These are phyloP conservation scores for Cebidichthys violaceus DNA, from an alignment of 2,113 vertebrate species.

Conservation along the genomic window DNA sequence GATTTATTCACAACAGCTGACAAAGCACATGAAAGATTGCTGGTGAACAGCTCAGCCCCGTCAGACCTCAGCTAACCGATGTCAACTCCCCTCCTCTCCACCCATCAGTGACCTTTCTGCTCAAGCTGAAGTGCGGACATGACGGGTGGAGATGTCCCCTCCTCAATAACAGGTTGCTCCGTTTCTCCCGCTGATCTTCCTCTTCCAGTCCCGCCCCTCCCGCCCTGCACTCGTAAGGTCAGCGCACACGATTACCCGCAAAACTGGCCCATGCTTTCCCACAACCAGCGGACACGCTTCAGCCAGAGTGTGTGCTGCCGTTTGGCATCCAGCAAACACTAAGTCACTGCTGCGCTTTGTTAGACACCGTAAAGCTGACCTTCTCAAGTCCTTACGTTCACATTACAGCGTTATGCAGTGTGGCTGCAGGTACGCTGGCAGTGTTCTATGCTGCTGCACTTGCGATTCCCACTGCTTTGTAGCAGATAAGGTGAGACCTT, in stretches of 20 bases:
- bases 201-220: constrained; percentile 54
- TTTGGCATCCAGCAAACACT: not conserved
- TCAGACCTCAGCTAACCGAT: not conserved
- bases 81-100: constrained; percentile 27
- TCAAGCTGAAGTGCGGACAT: constrained; percentile 47
- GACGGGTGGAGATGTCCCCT: constrained; percentile 58
- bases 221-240: constrained; percentile 51
- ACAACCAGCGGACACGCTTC: constrained; percentile 17
- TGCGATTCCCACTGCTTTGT: not conserved
- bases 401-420: not conserved
- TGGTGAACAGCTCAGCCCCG: constrained; percentile 23
- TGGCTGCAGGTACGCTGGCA: not conserved
- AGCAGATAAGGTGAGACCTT: not conserved
- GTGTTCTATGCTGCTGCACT: not conserved
- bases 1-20: not conserved
- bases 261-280: constrained; percentile 9
- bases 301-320: not conserved
- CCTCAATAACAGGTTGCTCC: constrained; percentile 49
- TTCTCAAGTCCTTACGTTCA: constrained; percentile 33
- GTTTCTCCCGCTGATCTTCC: constrained; percentile 46
- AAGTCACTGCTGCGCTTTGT: constrained; percentile 23
- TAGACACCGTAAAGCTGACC: not conserved
- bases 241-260: constrained; percentile 41
- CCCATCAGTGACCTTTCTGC: constrained; percentile 59
- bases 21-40: not conserved